Evolutionary conservation across 35 echinoderm and acorn worm genomes (phyloP).

Genomic region (Apostichopus japonicus): DNA sequence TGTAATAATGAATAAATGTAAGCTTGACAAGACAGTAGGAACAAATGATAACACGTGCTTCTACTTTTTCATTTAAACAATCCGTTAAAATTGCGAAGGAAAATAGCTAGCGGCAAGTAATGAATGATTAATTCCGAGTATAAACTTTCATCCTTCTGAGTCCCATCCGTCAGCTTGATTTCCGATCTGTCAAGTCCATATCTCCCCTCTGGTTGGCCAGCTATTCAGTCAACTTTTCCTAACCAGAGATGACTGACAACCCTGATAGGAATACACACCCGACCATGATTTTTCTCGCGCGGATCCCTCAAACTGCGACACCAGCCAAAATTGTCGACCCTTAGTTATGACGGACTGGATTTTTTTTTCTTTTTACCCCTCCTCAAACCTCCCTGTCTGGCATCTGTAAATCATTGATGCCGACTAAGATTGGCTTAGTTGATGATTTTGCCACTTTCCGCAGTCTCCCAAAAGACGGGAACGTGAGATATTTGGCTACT

Average conservation of each 20-base stretch:
- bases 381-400: constrained; percentile 46
- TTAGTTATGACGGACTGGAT: constrained; percentile 51
- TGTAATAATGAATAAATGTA: background rate
- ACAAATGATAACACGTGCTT: constrained; percentile 11
- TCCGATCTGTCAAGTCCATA: constrained; percentile 11
- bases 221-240: background rate
- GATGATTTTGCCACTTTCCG: constrained; percentile 58
- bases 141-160: constrained; percentile 25
- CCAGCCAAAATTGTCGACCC: constrained; percentile 38
- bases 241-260: constrained; percentile 32
- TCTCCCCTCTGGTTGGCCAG: constrained; percentile 5
- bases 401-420: constrained; percentile 58
- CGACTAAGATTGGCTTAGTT: constrained; percentile 51
- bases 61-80: constrained; percentile 1
- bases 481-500: constrained; percentile 53
- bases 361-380: constrained; percentile 29
- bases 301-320: constrained; percentile 47
- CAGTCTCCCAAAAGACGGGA: constrained; percentile 49
- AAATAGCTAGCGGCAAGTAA: constrained; percentile 31
- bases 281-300: constrained; percentile 54
- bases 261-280: constrained; percentile 55
- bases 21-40: background rate
- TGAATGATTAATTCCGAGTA: constrained; percentile 35
- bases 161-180: constrained; percentile 19
- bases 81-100: background rate